phyloP scores from a whole-genome alignment of 2,113 vertebrate genomes.

The Psilopsiagon aurifrons region DNA sequence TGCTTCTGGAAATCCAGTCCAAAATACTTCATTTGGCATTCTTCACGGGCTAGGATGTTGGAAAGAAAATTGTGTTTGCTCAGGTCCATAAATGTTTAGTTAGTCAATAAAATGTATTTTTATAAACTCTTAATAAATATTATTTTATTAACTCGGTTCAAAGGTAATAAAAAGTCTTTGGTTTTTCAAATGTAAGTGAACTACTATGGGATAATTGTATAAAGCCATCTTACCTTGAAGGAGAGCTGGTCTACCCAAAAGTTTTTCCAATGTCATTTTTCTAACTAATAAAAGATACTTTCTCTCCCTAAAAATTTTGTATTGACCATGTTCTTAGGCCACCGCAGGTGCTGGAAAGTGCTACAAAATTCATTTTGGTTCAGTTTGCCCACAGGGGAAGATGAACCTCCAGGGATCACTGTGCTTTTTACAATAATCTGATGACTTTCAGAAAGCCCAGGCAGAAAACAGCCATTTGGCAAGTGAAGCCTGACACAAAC shows the following conservation, averaged over 20 bases:
- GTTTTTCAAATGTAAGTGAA: not conserved
- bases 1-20: not conserved
- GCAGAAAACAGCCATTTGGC: not conserved
- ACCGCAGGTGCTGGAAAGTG: not conserved
- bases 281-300: not conserved
- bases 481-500: not conserved
- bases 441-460: not conserved
- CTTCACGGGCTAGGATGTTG: not conserved
- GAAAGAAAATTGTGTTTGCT: not conserved
- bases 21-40: not conserved
- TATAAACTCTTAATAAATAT: not conserved
- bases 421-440: not conserved
- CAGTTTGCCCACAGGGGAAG: not conserved
- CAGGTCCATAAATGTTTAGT: not conserved
- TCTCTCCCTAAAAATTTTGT: not conserved
- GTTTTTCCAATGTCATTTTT: not conserved
- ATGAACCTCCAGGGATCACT: not conserved
- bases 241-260: not conserved
- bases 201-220: not conserved
- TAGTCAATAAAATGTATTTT: slow-evolving; percentile 16
- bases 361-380: not conserved
- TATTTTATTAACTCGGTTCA: not conserved
- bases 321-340: not conserved
- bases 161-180: not conserved
- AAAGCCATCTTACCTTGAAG: not conserved